These are phyloP conservation scores for Schizaphis graminum DNA, from an alignment of 2,888 invertebrate genomes.

Conservation along the genomic window DNA sequence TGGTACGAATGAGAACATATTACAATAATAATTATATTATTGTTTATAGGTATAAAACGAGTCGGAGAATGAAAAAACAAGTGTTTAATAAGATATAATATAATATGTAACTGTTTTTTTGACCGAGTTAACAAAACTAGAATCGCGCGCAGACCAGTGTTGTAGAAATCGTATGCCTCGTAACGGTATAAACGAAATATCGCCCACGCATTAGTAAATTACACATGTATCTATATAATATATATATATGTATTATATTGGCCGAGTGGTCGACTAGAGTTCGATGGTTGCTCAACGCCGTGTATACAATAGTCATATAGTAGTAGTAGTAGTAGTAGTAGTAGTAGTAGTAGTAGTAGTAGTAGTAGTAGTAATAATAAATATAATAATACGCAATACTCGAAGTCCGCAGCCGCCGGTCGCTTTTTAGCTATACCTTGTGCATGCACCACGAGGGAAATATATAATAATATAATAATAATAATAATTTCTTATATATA, in stretches of 20 bases:
- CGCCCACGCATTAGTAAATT: slow-evolving; percentile 51
- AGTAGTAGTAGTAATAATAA: not conserved
- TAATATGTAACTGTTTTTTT: slow-evolving; percentile 42
- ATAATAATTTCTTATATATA: not conserved
- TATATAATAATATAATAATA: not conserved
- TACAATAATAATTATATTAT: not conserved
- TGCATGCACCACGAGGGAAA: not conserved
- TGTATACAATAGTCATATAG: slow-evolving; percentile 2
- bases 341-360: not conserved
- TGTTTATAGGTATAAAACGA: not conserved
- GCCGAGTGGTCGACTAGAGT: not conserved
- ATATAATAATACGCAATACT: slow-evolving; percentile 10
- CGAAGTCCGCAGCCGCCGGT: slow-evolving; percentile 22
- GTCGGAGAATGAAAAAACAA: not conserved
- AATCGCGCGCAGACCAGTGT: not conserved
- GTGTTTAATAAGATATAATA: slow-evolving; percentile 6
- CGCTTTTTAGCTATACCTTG: not conserved
- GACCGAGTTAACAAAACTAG: slow-evolving; percentile 48
- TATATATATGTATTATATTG: slow-evolving; percentile 27
- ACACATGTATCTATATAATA: not conserved
- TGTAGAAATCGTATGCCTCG: slow-evolving; percentile 15
- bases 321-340: not conserved
- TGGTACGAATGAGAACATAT: not conserved
- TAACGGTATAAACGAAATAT: slow-evolving; percentile 57
- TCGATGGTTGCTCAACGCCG: slow-evolving; percentile 6